These are phyloP conservation scores for Lophotriccus pileatus DNA, from an alignment of 2,797 vertebrate genomes.

Conservation along the genomic window DNA sequence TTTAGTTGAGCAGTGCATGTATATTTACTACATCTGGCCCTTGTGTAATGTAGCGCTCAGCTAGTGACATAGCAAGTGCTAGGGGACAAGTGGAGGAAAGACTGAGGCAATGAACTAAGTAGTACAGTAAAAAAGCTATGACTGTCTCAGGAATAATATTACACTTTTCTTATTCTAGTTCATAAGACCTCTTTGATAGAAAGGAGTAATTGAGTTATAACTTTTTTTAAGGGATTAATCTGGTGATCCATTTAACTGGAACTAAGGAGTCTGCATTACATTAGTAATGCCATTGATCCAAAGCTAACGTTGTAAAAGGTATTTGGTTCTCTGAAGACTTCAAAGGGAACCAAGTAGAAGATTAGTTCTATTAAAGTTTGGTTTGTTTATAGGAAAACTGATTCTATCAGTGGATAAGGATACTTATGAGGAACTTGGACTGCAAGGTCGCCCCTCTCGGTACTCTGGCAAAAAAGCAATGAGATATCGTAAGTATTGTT, in stretches of 20 bases:
- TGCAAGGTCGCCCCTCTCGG: conserved; percentile 84
- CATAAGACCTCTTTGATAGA: background rate
- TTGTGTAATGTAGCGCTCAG: background rate
- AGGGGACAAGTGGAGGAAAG: background rate
- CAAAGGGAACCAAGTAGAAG: background rate
- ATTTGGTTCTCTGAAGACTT: background rate
- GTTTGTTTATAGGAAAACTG: conserved; percentile 76
- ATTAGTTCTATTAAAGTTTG: background rate
- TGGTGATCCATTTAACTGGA: background rate
- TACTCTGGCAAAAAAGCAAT: conserved; percentile 81
- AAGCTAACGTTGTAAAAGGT: background rate
- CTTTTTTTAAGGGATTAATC: background rate
- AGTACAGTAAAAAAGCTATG: background rate
- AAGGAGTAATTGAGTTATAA: background rate
- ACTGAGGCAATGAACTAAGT: background rate
- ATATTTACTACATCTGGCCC: background rate
- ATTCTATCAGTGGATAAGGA: conserved; percentile 89
- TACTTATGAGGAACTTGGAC: conserved; percentile 87
- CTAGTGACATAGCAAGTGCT: background rate
- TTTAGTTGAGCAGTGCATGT: background rate
- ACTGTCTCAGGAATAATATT: background rate
- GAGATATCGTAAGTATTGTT: conserved; percentile 83
- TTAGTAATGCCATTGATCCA: background rate
- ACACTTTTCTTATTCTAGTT: background rate
- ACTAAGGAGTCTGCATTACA: background rate